Base-by-base conservation (phyloP, 2,888 invertebrate species). In the Cerastoderma edule region DNA sequence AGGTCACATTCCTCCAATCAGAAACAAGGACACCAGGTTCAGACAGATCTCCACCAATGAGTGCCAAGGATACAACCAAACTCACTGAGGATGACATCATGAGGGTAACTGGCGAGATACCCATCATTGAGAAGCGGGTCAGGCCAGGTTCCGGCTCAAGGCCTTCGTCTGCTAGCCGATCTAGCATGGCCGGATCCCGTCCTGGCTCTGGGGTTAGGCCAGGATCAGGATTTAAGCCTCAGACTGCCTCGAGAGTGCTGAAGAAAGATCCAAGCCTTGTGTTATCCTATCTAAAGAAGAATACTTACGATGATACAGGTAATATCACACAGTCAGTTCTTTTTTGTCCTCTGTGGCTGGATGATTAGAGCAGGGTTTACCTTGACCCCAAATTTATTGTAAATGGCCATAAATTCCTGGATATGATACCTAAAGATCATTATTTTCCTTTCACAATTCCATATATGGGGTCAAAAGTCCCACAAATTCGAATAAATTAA, bases 261-360 rank as follows among this genome's bases (percentile, higher is more conserved):
- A 74, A 75, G 65, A 84, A 77, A 54, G 85, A 87, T 54, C 72
- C 80, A 10, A 76, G 72, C 22, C 53, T 79, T 13, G 83, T 87
- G 10, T 67, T 87, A 53, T 83, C 88, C 0, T 87, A 89, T 67
- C 76, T 87, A 64, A 89, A 87, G 79, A 89, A 86, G 68, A 90
- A 89, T 57, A 86, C 79, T 71, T 90, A 90, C 82, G 90, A 91
- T 84, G 89, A 89, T 70, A 76, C 76, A 83, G 88, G 89, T 90
- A 72, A 35, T n/a, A n/a, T n/a, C n/a, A n/a, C n/a, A n/a, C n/a
- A n/a, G n/a, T n/a, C n/a, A n/a, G n/a, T n/a, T n/a, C n/a, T n/a
- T n/a, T n/a, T n/a, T n/a, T n/a, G n/a, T n/a, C n/a, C n/a, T n/a
- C n/a, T n/a, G n/a, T n/a, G n/a, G n/a, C n/a, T n/a, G n/a, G n/a